phyloP scores from a whole-genome alignment of 2,888 invertebrate species.

The Synanthedon myopaeformis region DNA sequence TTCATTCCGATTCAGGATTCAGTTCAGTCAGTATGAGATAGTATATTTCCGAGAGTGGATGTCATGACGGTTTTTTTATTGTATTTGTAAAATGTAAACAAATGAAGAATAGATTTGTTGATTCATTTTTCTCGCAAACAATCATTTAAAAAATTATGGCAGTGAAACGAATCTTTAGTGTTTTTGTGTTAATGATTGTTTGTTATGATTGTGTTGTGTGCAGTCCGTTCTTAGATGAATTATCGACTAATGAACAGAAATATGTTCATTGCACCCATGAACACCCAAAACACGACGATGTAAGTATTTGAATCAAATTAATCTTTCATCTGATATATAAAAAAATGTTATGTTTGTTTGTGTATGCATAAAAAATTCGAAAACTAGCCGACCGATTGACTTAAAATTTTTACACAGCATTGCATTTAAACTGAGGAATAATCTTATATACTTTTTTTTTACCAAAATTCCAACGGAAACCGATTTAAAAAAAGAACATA shows the following conservation, averaged over 20 bases:
- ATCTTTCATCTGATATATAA: background rate
- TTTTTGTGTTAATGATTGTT: constrained; percentile 17
- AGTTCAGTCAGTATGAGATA: too few species aligned
- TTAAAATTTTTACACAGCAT: too few species aligned
- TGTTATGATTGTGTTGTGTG: constrained; percentile 23
- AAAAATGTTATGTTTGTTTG: too few species aligned
- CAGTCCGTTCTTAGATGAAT: constrained; percentile 25
- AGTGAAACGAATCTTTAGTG: constrained; percentile 19
- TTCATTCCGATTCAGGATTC: too few species aligned
- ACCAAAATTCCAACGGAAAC: too few species aligned
- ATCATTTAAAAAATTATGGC: constrained; percentile 23
- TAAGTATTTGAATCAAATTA: constrained; percentile 33
- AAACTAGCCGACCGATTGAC: too few species aligned
- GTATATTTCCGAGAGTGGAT: too few species aligned
- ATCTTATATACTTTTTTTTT: too few species aligned
- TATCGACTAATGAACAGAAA: constrained; percentile 23
- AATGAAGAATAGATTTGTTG: constrained; percentile 11
- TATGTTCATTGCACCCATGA: constrained; percentile 72
- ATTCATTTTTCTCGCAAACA: constrained; percentile 7
- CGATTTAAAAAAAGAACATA: too few species aligned
- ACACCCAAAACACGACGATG: constrained; percentile 77
- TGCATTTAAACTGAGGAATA: too few species aligned
- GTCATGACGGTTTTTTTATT: too few species aligned
- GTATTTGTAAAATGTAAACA: constrained; percentile 47
- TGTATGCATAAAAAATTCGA: too few species aligned